Base-by-base conservation (phyloP, 2,797 vertebrate species). In the Poliocrania exsul region DNA sequence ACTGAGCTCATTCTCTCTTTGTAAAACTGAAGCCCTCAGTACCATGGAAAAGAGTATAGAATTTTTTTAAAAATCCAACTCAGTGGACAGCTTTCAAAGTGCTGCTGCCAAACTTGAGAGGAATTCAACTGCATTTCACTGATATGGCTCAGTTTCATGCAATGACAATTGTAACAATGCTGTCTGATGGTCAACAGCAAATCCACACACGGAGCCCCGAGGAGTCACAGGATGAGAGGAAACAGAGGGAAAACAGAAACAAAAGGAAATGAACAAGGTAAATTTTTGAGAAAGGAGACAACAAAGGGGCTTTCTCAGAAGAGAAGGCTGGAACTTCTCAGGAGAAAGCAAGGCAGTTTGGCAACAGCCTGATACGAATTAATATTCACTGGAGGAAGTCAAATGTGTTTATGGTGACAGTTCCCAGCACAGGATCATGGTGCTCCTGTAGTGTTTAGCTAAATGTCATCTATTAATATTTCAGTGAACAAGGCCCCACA, bases 401-500 rank as follows among this genome's bases (percentile, higher is more conserved):
- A 82, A 87, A 51, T 58, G 79, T 61, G 49, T 81, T 91, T 64
- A 46, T 71, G n/a, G 37, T 33, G 47, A 81, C 75, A 58, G 50
- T 86, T 92, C 65, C 86, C 47, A 56, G 69, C 58, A 78, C 72
- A 79, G 24, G 83, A 66, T 78, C 81, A 78, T 82, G 35, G 38
- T 49, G 86, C 66, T 87, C 37, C 77, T 74, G 61, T 56, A 83
- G 65, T 81, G 51, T 90, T 95, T 86, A 93, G 69, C 65, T 88
- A 92, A 96, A 94, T 95, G 81, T 77, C 72, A 61, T 18, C 50
- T 75, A 92, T 94, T 78, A 94, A 93, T 93, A 96, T 91, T 94
- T 93, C 82, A 93, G 84, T 72, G 85, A 94, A 92, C 83, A 94
- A 86, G 75, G 54, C 46, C 60, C 28, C 24, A n/a, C 94, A 61